Conservation (phyloP, 2,888 invertebrate genomes). For the Piscicola geometra region DNA sequence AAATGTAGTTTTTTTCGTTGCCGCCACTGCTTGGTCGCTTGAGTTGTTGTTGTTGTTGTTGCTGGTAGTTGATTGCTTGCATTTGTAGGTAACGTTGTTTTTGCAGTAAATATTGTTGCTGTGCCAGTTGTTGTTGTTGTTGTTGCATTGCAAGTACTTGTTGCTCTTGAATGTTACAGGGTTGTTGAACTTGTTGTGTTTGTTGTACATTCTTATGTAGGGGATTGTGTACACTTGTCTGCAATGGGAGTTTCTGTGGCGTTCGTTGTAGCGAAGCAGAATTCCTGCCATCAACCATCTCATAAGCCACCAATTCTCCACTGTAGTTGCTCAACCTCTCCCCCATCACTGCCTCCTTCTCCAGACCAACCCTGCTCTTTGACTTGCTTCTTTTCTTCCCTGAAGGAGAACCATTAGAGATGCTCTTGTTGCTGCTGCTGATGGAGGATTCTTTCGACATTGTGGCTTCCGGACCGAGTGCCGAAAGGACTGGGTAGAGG, state of each 20-base stretch:
- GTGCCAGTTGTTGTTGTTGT: background rate
- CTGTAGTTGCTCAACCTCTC: constrained; percentile 33
- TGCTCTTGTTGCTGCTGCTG: background rate
- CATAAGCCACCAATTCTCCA: constrained; percentile 6
- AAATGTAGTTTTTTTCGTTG: background rate
- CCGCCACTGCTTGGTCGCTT: background rate
- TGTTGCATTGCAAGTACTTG: no score
- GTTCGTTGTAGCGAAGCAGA: no score
- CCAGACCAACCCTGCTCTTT: constrained; percentile 1
- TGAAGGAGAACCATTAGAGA: constrained; percentile 3
- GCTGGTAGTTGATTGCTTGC: background rate
- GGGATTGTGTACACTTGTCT: background rate
- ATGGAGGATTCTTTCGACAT: background rate
- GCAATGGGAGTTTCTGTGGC: no score
- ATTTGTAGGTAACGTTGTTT: background rate
- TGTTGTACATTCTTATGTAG: background rate
- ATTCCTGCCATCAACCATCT: no score
- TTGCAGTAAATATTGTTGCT: background rate
- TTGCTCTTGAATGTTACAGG: no score
- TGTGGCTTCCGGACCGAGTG: background rate
- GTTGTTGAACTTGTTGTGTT: background rate
- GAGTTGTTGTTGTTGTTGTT: background rate
- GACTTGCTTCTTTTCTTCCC: constrained; percentile 10
- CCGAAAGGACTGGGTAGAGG: background rate
- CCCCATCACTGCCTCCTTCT: constrained; percentile 27